Evolutionary conservation across 1,140 invertebrate species (phyloP).

Genomic region (Notospermus geniculatus): DNA sequence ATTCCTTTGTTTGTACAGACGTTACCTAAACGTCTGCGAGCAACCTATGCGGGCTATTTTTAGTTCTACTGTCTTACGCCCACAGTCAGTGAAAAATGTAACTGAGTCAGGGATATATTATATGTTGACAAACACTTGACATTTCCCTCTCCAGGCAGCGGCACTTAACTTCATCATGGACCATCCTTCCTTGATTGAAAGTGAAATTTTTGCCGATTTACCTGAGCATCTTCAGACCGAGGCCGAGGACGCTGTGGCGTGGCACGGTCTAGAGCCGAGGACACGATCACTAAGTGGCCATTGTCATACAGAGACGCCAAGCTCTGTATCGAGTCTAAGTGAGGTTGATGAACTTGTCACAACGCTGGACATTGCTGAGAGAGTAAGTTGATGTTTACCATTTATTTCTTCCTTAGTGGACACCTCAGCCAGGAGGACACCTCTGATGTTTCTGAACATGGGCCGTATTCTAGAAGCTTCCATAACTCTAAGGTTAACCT

Average conservation of each 20-base stretch:
- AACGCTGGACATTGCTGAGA: constrained; percentile 27
- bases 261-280: constrained; percentile 27
- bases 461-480: too few relatives aligned
- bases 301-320: constrained; percentile 30
- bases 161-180: constrained; percentile 60
- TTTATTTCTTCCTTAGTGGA: too few relatives aligned
- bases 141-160: constrained; percentile 50
- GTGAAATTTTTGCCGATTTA: constrained; percentile 66
- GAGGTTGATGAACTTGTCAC: constrained; percentile 44
- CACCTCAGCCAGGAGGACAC: too few relatives aligned
- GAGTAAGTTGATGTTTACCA: constrained; percentile 26
- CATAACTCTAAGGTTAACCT: too few relatives aligned
- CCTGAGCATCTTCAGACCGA: constrained; percentile 64
- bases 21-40: too few relatives aligned
- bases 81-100: too few relatives aligned
- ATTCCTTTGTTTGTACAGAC: too few relatives aligned
- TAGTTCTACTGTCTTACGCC: too few relatives aligned
- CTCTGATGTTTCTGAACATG: too few relatives aligned
- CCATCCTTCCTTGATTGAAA: constrained; percentile 62
- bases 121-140: too few relatives aligned
- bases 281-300: constrained; percentile 4
- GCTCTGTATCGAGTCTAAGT: constrained; percentile 45
- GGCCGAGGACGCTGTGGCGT: constrained; percentile 51
- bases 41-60: too few relatives aligned
- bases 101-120: too few relatives aligned